Percentiles rank a stretch among this genome's conserved stretches.
These are phyloP conservation scores for Ooceraea biroi DNA, from an alignment of 1,140 invertebrate genomes.

Conservation along the genomic window DNA sequence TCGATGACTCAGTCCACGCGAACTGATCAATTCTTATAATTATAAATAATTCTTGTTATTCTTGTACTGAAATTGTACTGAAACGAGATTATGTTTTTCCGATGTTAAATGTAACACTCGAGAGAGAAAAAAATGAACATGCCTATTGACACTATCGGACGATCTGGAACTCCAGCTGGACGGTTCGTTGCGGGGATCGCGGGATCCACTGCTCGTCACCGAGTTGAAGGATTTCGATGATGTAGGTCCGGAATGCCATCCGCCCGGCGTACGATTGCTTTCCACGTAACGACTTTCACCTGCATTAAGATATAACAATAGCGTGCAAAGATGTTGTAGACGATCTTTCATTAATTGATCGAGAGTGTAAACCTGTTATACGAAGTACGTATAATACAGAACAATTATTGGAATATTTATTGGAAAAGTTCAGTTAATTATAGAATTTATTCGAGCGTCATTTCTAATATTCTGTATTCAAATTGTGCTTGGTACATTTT, in stretches of 20 bases:
- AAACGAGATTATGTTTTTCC: not conserved
- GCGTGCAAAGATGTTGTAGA: not conserved
- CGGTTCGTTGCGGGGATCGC: conserved; percentile 82
- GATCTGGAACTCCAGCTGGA: conserved; percentile 83
- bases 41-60: too few relatives aligned
- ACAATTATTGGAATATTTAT: not conserved
- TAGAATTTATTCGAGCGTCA: not conserved
- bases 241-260: conserved; percentile 84
- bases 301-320: conserved; percentile 49
- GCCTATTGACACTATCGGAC: conserved; percentile 83
- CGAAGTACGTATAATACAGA: not conserved
- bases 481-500: conserved; percentile 38
- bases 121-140: not conserved
- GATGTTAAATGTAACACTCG: not conserved
- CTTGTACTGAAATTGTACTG: too few relatives aligned
- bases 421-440: not conserved
- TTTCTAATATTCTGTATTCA: not conserved
- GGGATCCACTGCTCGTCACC: conserved; percentile 79
- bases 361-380: not conserved
- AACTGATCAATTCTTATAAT: not conserved
- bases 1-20: not conserved
- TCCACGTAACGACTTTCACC: conserved; percentile 84
- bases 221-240: conserved; percentile 85
- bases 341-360: not conserved
- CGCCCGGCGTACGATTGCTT: conserved; percentile 81